A percentile compares a stretch with the other conserved stretches of the same genome.
Evolutionary conservation across 2,113 vertebrate species (phyloP).

Genomic region (Corvus moneduloides): DNA sequence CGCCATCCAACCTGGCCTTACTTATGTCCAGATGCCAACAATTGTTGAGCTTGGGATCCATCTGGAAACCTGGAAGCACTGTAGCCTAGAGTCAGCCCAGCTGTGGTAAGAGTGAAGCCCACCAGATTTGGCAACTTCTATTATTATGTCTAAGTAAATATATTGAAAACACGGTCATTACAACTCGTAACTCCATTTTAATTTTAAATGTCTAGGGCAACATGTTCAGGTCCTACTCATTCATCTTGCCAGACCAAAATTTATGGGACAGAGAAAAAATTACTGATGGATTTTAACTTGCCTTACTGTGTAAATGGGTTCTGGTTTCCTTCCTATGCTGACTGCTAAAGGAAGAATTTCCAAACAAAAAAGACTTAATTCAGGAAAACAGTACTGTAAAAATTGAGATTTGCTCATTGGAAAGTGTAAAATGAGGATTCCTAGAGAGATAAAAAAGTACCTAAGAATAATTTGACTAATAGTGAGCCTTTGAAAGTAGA

Average conservation of each 20-base stretch:
- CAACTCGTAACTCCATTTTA: background rate
- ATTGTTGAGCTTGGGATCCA: background rate
- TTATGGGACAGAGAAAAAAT: background rate
- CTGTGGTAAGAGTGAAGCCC: background rate
- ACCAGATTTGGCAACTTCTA: background rate
- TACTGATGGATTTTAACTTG: background rate
- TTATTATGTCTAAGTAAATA: background rate
- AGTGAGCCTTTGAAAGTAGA: background rate
- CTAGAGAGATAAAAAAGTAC: conserved; percentile 9
- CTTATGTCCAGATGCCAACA: background rate
- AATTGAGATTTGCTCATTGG: background rate
- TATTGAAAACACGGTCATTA: background rate
- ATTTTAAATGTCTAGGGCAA: background rate
- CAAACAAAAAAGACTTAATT: background rate
- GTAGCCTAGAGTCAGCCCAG: background rate
- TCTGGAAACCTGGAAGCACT: background rate
- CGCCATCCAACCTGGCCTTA: background rate
- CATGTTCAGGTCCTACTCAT: background rate
- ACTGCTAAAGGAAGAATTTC: background rate
- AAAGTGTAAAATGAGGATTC: conserved; percentile 14
- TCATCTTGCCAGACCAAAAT: background rate
- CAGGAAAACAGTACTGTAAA: background rate
- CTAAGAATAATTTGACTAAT: conserved; percentile 29
- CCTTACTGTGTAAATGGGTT: background rate
- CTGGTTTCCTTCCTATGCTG: background rate